These are phyloP conservation scores for Tamandua tetradactyla DNA, from an alignment of 2,797 vertebrate genomes.

Conservation along the genomic window DNA sequence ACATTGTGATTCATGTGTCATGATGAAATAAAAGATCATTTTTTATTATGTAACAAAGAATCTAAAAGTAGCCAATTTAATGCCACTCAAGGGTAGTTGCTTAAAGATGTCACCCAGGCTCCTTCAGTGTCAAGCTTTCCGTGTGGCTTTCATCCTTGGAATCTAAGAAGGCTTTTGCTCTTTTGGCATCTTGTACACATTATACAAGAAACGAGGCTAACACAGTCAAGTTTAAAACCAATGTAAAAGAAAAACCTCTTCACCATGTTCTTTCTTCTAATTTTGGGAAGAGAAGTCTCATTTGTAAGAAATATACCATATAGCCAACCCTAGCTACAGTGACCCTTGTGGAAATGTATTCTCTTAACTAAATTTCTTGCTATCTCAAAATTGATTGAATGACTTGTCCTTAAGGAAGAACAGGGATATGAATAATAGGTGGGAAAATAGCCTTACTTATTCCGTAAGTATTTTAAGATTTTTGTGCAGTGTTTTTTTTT, in stretches of 20 bases:
- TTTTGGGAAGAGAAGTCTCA: not conserved
- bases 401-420: not conserved
- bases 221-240: not conserved
- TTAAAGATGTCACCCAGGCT: not conserved
- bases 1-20: not conserved
- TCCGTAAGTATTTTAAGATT: not conserved
- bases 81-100: no score
- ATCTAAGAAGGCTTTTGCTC: rapidly evolving
- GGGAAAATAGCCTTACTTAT: not conserved
- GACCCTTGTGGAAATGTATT: not conserved
- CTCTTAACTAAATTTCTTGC: not conserved
- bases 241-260: not conserved
- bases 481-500: not conserved
- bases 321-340: not conserved
- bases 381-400: not conserved
- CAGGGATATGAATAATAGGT: not conserved
- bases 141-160: not conserved
- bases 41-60: not conserved
- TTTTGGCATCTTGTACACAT: not conserved
- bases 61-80: not conserved
- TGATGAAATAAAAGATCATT: not conserved
- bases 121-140: not conserved
- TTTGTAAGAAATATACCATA: not conserved
- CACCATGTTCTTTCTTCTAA: not conserved
- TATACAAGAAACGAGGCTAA: not conserved